phyloP scores from a whole-genome alignment of 2,113 vertebrate genomes.

The Prionailurus bengalensis region DNA sequence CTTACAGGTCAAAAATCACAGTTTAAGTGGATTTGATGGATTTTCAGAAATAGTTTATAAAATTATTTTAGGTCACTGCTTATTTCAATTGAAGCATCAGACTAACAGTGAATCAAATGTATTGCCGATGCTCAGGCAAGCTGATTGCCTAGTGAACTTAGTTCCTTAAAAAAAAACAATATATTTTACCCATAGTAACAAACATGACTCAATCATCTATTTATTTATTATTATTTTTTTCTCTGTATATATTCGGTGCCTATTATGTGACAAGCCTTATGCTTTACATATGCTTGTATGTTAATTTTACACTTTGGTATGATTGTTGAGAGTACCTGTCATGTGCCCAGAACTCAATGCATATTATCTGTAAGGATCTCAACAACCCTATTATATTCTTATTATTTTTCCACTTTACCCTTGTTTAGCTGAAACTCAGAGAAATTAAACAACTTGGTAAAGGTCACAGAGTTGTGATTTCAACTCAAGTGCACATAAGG shows the following conservation, averaged over 20 bases:
- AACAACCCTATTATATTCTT: neutral
- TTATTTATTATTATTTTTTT: neutral
- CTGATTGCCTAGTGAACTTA: neutral
- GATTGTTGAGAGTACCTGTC: neutral
- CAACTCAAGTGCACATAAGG: neutral
- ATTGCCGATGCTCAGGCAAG: neutral
- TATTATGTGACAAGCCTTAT: neutral
- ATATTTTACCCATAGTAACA: neutral
- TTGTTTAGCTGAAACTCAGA: neutral
- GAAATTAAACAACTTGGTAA: neutral
- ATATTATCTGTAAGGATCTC: neutral
- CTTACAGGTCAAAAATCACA: slow-evolving; percentile 35
- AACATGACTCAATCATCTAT: neutral
- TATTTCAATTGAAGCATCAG: slow-evolving; percentile 35
- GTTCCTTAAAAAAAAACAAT: neutral
- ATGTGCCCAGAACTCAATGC: neutral
- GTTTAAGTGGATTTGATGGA: slow-evolving; percentile 50
- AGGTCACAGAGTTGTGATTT: neutral
- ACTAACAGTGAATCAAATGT: slow-evolving; percentile 38
- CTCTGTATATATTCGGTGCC: neutral
- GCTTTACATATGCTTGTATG: neutral
- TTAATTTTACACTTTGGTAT: slow-evolving; percentile 4
- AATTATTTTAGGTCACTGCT: slow-evolving; percentile 53
- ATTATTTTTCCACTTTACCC: neutral
- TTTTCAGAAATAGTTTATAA: slow-evolving; percentile 53